A percentile compares a stretch with the other conserved stretches of the same genome.
These are phyloP conservation scores for Coregonus clupeaformis DNA, from an alignment of 2,113 vertebrate genomes.

Conservation along the genomic window DNA sequence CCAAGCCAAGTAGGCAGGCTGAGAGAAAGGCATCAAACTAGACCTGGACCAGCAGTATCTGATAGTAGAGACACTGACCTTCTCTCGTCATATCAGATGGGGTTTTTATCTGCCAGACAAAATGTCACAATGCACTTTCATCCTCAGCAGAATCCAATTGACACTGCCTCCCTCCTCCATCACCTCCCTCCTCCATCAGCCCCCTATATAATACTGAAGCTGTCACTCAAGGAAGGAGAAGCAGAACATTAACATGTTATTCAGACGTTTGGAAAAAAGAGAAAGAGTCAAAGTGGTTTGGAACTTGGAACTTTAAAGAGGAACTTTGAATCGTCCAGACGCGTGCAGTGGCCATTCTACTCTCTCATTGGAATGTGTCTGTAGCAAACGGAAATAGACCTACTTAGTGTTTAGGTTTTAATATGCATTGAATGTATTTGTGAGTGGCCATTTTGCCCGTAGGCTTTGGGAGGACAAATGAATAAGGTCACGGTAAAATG, in stretches of 20 bases:
- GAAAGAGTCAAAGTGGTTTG: neutral
- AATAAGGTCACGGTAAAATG: conserved; percentile 53
- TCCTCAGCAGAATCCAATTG: conserved; percentile 66
- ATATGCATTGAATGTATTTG: conserved; percentile 48
- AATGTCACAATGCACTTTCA: conserved; percentile 74
- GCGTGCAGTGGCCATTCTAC: too few relatives aligned
- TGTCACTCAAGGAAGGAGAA: conserved; percentile 22
- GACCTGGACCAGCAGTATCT: conserved; percentile 50
- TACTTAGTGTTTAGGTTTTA: conserved; percentile 15
- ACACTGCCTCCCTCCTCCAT: conserved; percentile 14
- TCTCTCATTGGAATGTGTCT: neutral
- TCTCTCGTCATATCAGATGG: conserved; percentile 71
- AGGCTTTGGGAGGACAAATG: conserved; percentile 43
- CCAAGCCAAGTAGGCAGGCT: neutral
- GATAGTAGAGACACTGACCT: conserved; percentile 69
- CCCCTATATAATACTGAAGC: conserved; percentile 12
- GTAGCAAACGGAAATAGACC: neutral
- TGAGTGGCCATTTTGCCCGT: conserved; percentile 30
- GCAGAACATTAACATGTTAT: neutral
- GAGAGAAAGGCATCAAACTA: conserved; percentile 54
- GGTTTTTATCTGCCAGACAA: conserved; percentile 70
- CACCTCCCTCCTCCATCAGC: too few relatives aligned
- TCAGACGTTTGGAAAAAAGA: neutral
- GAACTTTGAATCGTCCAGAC: too few relatives aligned
- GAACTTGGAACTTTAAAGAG: neutral